A percentile compares a stretch with the other conserved stretches of the same genome.
Evolutionary conservation across 2,797 vertebrate genomes (phyloP).

Genomic region (Cirrhinus mrigala): DNA sequence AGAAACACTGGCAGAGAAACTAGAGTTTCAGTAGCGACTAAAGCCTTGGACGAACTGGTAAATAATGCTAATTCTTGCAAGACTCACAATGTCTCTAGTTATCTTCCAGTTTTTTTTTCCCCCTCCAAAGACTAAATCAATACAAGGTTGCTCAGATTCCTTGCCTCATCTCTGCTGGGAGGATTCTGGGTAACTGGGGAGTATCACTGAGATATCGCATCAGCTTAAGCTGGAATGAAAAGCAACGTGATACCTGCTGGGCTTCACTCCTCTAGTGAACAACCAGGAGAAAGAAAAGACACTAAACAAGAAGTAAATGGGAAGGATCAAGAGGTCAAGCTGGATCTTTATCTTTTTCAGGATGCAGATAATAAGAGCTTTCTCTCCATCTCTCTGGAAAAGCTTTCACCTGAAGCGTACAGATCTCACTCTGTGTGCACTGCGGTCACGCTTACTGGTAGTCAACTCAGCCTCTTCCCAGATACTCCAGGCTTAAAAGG

Average conservation of each 20-base stretch:
- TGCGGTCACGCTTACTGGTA: neutral
- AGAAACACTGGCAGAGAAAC: neutral
- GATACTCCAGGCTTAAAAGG: neutral
- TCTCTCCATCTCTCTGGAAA: conserved; percentile 23
- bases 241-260: conserved; percentile 39
- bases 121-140: conserved; percentile 25
- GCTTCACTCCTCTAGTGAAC: conserved; percentile 23
- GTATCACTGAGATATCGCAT: conserved; percentile 38
- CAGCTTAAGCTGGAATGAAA: conserved; percentile 35
- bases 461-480: neutral
- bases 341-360: conserved; percentile 11
- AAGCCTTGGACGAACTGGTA: neutral
- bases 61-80: neutral
- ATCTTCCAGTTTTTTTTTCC: neutral
- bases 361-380: conserved; percentile 34
- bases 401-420: neutral
- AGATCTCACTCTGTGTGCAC: neutral
- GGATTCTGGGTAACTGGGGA: conserved; percentile 40
- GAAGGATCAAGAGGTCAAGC: conserved; percentile 19
- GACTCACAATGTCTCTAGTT: neutral
- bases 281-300: conserved; percentile 32
- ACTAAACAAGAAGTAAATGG: conserved; percentile 21
- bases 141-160: conserved; percentile 19
- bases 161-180: conserved; percentile 34
- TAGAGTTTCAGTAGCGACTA: neutral